Evolutionary conservation across 2,797 vertebrate species (phyloP).

Genomic region (Microctenopoma lineatum): DNA sequence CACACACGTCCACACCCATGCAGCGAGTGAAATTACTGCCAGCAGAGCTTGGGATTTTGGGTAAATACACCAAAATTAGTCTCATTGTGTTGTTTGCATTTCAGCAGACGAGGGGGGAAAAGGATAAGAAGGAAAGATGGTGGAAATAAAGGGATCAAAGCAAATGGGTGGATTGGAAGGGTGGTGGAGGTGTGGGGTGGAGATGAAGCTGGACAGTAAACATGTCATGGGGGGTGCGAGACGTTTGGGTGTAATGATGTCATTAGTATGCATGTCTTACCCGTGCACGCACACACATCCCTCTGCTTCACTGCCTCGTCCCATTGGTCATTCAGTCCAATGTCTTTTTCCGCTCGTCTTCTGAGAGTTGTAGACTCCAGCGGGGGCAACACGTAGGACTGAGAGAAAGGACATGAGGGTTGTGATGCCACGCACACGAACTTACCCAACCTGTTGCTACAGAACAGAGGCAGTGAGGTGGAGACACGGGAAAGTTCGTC

Average conservation of each 20-base stretch:
- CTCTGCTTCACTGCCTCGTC: not conserved
- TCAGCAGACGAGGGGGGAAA: conserved; percentile 61
- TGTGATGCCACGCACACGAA: conserved; percentile 44
- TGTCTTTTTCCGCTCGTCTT: not conserved
- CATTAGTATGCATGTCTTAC: conserved; percentile 89
- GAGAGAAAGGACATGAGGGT: conserved; percentile 67
- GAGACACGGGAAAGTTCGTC: no score
- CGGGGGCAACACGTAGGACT: not conserved
- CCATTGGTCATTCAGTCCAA: conserved; percentile 26
- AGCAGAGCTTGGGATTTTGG: conserved; percentile 80
- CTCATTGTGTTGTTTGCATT: conserved; percentile 92
- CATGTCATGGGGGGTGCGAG: conserved; percentile 64
- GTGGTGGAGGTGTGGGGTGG: conserved; percentile 32
- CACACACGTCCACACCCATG: conserved; percentile 73
- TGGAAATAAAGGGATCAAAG: conserved; percentile 57
- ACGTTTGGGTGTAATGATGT: conserved; percentile 87
- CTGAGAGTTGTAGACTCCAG: no score
- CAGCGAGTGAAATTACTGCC: conserved; percentile 61
- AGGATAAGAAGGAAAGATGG: conserved; percentile 22
- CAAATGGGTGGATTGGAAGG: conserved; percentile 83
- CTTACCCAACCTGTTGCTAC: not conserved
- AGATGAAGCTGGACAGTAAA: conserved; percentile 68
- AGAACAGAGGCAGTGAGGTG: not conserved
- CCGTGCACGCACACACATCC: conserved; percentile 35
- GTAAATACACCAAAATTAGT: conserved; percentile 94